Conservation (phyloP, 1,140 invertebrate genomes). For the Branchinecta lindahli region DNA sequence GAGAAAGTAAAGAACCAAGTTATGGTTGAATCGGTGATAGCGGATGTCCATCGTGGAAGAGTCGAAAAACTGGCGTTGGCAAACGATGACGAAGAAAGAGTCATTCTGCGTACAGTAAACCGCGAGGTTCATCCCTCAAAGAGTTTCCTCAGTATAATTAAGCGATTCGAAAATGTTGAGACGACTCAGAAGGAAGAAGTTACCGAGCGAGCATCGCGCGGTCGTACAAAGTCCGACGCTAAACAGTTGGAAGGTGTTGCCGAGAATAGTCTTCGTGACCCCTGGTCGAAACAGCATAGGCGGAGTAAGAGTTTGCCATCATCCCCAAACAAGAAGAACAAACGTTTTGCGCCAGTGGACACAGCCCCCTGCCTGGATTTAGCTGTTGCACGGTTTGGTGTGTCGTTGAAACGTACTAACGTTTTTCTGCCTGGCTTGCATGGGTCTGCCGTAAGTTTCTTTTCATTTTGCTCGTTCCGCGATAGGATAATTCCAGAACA, state of each 20-base stretch:
- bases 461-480: no score
- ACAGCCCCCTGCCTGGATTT: background rate
- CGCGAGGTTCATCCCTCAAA: background rate
- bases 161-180: no score
- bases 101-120: background rate
- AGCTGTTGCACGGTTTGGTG: slow-evolving; percentile 1
- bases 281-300: background rate
- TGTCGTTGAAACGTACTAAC: background rate
- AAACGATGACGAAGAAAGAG: background rate
- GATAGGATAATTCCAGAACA: no score
- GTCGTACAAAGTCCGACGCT: background rate
- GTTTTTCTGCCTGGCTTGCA: background rate
- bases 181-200: background rate
- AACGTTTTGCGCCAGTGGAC: background rate
- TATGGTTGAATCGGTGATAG: background rate
- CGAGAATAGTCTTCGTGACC: background rate
- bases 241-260: background rate
- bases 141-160: background rate
- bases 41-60: background rate
- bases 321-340: background rate
- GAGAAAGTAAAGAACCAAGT: background rate
- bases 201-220: background rate
- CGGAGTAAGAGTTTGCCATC: background rate
- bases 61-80: background rate
- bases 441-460: background rate